Percentiles rank a stretch among this genome's conserved stretches.
phyloP scores from a whole-genome alignment of 2,797 vertebrate genomes.

The Silurus aristotelis region DNA sequence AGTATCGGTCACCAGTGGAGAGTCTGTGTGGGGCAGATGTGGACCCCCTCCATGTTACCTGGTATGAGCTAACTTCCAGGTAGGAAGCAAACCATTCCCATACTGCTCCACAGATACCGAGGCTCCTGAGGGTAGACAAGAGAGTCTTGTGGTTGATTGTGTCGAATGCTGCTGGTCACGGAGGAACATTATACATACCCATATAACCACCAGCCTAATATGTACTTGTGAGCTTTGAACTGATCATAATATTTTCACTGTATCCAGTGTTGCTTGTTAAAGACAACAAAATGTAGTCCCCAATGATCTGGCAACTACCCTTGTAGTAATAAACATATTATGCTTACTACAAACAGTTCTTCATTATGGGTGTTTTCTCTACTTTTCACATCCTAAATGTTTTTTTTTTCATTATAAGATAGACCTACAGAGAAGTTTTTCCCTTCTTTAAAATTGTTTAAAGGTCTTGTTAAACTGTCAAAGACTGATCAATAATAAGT shows the following conservation, averaged over 20 bases:
- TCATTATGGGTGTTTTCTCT: not conserved
- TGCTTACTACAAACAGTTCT: slow-evolving; percentile 1
- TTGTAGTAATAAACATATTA: not conserved
- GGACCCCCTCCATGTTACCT: too few relatives aligned
- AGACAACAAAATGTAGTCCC: not conserved
- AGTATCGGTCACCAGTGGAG: too few relatives aligned
- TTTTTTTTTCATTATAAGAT: slow-evolving; percentile 10
- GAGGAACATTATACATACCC: not conserved
- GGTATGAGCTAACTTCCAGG: too few relatives aligned
- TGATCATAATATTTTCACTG: not conserved
- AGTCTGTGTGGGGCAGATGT: too few relatives aligned
- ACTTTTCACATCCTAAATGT: too few relatives aligned
- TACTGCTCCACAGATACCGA: too few relatives aligned
- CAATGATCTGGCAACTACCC: not conserved
- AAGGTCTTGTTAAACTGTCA: not conserved
- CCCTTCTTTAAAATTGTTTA: slow-evolving; percentile 19
- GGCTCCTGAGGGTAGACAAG: too few relatives aligned
- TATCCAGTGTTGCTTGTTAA: not conserved
- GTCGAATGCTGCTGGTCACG: too few relatives aligned
- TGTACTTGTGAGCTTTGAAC: not conserved
- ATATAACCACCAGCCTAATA: not conserved
- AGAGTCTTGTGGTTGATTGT: too few relatives aligned
- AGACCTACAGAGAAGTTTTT: slow-evolving; percentile 5
- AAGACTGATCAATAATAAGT: slow-evolving; percentile 18
- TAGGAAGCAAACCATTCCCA: too few relatives aligned